Evolutionary conservation across 2,888 invertebrate genomes (phyloP).

Genomic region (Emmelina monodactyla): DNA sequence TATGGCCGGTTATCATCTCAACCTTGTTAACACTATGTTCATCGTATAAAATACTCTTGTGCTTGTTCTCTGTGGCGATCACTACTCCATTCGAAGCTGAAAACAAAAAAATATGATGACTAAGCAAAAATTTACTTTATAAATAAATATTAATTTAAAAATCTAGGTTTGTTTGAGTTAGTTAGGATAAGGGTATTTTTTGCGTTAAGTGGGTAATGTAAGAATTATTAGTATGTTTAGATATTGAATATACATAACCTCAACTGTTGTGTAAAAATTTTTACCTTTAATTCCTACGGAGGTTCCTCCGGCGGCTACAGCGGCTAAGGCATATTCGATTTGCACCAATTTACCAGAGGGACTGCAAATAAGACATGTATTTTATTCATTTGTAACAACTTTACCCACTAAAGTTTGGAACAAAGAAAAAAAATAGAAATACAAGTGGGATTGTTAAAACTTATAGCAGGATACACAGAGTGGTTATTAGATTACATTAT

Average conservation of each 20-base stretch:
- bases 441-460: too few relatives aligned
- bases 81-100: constrained; percentile 97
- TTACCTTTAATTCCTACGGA: constrained; percentile 98
- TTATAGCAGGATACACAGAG: too few relatives aligned
- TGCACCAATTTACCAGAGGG: constrained; percentile 99
- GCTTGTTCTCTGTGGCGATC: constrained; percentile 98
- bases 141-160: background rate
- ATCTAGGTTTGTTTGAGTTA: too few relatives aligned
- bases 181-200: too few relatives aligned
- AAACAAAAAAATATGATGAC: constrained; percentile 16
- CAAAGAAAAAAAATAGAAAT: too few relatives aligned
- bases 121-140: background rate
- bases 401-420: too few relatives aligned
- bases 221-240: too few relatives aligned
- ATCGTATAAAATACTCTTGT: constrained; percentile 95
- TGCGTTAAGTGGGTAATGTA: too few relatives aligned
- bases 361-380: constrained; percentile 68
- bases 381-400: too few relatives aligned
- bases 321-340: constrained; percentile 99
- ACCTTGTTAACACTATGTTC: constrained; percentile 97
- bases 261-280: constrained; percentile 5
- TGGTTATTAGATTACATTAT: too few relatives aligned
- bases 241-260: background rate
- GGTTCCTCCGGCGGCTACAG: constrained; percentile 97
- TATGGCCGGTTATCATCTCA: constrained; percentile 92